Evolutionary conservation across 2,113 vertebrate species (phyloP).

Genomic region (Scophthalmus maximus): DNA sequence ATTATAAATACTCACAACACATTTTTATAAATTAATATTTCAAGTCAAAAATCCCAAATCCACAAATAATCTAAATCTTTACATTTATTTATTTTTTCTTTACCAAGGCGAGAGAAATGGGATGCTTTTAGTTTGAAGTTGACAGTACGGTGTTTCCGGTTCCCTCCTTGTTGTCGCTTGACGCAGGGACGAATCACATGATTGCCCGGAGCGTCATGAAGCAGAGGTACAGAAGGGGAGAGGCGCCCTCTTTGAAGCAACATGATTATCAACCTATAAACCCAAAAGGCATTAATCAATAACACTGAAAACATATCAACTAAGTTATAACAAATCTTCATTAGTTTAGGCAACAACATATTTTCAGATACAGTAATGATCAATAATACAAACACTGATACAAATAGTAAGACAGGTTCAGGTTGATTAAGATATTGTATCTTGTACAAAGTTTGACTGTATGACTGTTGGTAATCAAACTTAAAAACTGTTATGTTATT

Average conservation of each 20-base stretch:
- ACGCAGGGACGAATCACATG: conserved; percentile 85
- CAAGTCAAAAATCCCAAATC: no score
- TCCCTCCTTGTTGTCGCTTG: conserved; percentile 45
- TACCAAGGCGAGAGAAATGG: accelerated
- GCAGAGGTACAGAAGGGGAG: conserved; percentile 76
- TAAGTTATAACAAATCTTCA: neutral
- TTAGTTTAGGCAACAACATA: no score
- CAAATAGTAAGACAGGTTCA: no score
- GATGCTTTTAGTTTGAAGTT: conserved; percentile 59
- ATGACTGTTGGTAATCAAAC: neutral
- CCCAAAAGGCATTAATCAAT: conserved; percentile 26
- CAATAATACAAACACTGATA: neutral
- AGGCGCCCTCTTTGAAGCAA: conserved; percentile 87
- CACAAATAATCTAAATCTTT: no score
- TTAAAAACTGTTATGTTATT: neutral
- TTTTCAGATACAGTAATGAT: neutral
- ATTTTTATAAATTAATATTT: no score
- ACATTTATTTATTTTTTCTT: no score
- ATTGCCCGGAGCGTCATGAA: conserved; percentile 85
- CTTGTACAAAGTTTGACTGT: neutral
- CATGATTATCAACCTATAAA: conserved; percentile 14
- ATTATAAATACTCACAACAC: no score
- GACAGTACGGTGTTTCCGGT: neutral
- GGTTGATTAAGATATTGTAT: neutral
- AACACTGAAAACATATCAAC: neutral